Evolutionary conservation across 2,113 vertebrate species (phyloP).

Genomic region (Brachionichthys hirsutus): DNA sequence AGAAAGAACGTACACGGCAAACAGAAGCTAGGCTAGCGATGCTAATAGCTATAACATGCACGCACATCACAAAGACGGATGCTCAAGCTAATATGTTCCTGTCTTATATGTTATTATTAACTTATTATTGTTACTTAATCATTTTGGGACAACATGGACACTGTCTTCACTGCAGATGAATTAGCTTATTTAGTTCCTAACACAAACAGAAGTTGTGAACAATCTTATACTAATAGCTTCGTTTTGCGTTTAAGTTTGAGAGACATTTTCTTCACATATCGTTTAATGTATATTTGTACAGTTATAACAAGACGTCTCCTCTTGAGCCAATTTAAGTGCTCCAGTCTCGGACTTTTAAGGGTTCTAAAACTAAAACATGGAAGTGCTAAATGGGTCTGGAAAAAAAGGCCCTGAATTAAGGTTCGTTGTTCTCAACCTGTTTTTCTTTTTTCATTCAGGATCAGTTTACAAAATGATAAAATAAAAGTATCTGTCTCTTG

Average conservation of each 20-base stretch:
- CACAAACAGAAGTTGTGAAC: slow-evolving; percentile 51
- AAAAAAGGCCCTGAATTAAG: slow-evolving; percentile 55
- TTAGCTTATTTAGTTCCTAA: slow-evolving; percentile 73
- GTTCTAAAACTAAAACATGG: slow-evolving; percentile 43
- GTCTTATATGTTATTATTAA: slow-evolving; percentile 60
- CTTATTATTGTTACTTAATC: slow-evolving; percentile 62
- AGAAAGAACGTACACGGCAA: slow-evolving; percentile 61
- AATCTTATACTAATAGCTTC: slow-evolving; percentile 43
- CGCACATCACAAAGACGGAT: slow-evolving; percentile 66
- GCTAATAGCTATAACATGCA: slow-evolving; percentile 76
- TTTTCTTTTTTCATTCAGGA: slow-evolving; percentile 10
- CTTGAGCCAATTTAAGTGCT: slow-evolving; percentile 72
- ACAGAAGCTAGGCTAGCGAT: slow-evolving; percentile 66
- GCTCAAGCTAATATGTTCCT: slow-evolving; percentile 67
- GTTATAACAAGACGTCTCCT: slow-evolving; percentile 17
- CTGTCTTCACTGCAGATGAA: slow-evolving; percentile 54
- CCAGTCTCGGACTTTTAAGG: slow-evolving; percentile 42
- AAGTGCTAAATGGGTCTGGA: slow-evolving; percentile 66
- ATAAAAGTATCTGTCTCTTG: not conserved
- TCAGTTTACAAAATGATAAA: not conserved
- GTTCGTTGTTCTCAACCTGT: slow-evolving; percentile 10
- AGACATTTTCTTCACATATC: slow-evolving; percentile 34
- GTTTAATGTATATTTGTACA: slow-evolving; percentile 15
- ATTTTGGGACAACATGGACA: slow-evolving; percentile 52
- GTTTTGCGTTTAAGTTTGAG: slow-evolving; percentile 35